These are phyloP conservation scores for Pseudopipra pipra DNA, from an alignment of 2,113 vertebrate species.

Conservation along the genomic window DNA sequence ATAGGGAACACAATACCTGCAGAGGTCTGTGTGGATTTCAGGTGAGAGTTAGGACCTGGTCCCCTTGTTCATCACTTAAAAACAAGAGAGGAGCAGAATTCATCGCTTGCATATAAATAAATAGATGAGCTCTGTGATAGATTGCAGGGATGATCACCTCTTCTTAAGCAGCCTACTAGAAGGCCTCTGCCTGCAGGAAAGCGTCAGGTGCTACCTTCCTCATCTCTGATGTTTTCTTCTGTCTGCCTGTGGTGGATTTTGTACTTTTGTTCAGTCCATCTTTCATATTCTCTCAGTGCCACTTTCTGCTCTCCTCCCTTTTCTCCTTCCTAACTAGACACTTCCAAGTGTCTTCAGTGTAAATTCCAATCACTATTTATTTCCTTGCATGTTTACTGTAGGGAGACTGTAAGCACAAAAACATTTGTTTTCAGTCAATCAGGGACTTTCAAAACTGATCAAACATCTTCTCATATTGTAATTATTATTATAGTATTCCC, in stretches of 20 bases:
- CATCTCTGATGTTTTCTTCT: neutral
- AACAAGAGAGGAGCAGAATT: neutral
- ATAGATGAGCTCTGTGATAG: neutral
- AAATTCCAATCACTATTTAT: neutral
- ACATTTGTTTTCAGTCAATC: neutral
- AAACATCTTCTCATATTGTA: neutral
- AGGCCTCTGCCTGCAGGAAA: neutral
- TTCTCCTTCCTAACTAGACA: neutral
- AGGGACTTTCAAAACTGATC: neutral
- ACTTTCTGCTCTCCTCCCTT: neutral
- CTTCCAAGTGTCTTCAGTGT: neutral
- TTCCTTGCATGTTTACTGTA: neutral
- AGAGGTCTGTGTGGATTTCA: neutral
- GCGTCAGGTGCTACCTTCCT: neutral
- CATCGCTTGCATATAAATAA: neutral
- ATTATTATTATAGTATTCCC: neutral
- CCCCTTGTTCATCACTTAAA: neutral
- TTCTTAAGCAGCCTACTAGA: neutral
- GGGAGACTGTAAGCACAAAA: neutral
- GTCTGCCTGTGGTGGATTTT: neutral
- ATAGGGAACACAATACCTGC: no score
- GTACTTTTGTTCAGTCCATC: neutral
- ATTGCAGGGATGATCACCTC: neutral
- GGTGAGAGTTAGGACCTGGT: fast-evolving
- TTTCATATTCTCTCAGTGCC: neutral